Conservation (phyloP, 1,140 invertebrate genomes). For the Drosophila bipectinata region DNA sequence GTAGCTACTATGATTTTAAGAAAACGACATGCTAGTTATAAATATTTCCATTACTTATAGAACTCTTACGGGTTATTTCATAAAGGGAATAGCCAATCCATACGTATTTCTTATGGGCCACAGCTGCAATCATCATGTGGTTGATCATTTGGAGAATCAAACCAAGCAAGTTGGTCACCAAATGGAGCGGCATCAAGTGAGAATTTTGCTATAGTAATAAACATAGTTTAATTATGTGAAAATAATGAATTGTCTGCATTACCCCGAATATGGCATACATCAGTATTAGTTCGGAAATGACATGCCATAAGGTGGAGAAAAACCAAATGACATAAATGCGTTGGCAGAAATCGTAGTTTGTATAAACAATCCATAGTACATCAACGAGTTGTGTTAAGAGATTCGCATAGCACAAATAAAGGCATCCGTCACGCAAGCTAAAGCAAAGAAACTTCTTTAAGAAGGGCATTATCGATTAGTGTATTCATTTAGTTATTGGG, state of each 20-base stretch:
- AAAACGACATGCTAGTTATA: not conserved
- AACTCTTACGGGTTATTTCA: not conserved
- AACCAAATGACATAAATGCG: not conserved
- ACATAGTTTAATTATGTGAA: not conserved
- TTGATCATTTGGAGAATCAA: not conserved
- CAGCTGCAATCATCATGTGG: not conserved
- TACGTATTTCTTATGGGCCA: not conserved
- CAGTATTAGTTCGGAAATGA: not conserved
- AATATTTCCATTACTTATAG: not conserved
- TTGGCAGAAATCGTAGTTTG: too few species aligned
- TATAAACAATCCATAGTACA: not conserved
- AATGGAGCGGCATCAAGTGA: not conserved
- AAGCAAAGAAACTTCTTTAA: not conserved
- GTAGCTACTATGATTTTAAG: not conserved
- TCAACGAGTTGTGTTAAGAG: not conserved
- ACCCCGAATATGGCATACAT: not conserved
- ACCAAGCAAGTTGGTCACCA: not conserved
- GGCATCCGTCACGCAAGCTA: not conserved
- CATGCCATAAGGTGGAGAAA: not conserved
- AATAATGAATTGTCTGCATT: not conserved
- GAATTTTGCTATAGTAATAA: not conserved
- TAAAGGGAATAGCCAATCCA: not conserved
- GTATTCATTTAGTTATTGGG: too few species aligned
- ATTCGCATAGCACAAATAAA: not conserved
- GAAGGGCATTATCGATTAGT: not conserved